Evolutionary conservation across 2,113 vertebrate genomes (phyloP).

Genomic region (Salvelinus fontinalis): DNA sequence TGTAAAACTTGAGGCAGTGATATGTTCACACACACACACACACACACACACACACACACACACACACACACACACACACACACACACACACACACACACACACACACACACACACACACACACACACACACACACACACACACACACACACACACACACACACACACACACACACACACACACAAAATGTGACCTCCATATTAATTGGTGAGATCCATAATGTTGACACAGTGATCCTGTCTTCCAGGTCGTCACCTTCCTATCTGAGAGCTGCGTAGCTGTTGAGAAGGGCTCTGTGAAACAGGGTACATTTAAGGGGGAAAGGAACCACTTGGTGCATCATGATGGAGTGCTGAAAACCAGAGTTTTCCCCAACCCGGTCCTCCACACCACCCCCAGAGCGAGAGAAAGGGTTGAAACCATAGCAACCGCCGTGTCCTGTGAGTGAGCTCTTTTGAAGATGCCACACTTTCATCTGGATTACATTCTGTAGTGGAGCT

Average conservation of each 20-base stretch:
- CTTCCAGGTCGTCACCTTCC: not conserved
- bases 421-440: constrained; percentile 53
- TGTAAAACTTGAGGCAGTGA: not conserved
- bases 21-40: not conserved
- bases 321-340: not conserved
- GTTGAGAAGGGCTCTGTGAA: not conserved
- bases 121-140: too few species aligned
- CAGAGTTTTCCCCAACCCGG: not conserved
- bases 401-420: constrained; percentile 35
- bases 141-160: too few species aligned
- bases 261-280: not conserved
- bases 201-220: not conserved
- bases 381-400: not conserved
- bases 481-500: constrained; percentile 33
- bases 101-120: too few species aligned
- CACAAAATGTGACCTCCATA: not conserved
- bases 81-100: too few species aligned
- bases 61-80: constrained; percentile 11
- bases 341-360: not conserved
- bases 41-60: not conserved
- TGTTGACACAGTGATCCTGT: not conserved
- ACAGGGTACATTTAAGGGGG: not conserved
- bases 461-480: constrained; percentile 24
- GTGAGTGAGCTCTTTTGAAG: constrained; percentile 25
- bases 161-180: too few species aligned